These are phyloP conservation scores for Eretmochelys imbricata DNA, from an alignment of 2,113 vertebrate species.

Conservation along the genomic window DNA sequence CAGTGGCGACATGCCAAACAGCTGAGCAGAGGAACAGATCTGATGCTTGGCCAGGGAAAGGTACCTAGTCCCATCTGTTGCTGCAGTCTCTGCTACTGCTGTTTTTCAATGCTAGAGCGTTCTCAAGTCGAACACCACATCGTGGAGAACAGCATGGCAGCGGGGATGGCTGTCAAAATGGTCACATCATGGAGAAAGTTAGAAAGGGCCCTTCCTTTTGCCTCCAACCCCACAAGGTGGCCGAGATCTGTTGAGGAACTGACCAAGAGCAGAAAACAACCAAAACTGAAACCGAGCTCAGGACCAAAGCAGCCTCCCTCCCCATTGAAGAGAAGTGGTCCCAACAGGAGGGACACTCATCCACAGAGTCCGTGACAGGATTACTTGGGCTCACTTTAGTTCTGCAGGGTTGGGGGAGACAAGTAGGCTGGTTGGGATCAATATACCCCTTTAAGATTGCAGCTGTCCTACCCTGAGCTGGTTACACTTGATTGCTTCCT, in stretches of 20 bases:
- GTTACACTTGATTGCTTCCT: neutral
- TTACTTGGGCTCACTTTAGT: neutral
- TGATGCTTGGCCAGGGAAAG: constrained; percentile 35
- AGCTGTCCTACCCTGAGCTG: neutral
- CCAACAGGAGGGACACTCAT: neutral
- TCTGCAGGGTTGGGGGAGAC: neutral
- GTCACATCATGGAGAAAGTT: neutral
- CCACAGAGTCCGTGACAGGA: neutral
- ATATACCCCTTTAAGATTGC: neutral
- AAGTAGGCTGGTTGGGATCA: neutral
- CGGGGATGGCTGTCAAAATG: neutral
- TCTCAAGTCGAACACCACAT: neutral
- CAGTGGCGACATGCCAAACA: constrained; percentile 5
- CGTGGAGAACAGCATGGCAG: neutral
- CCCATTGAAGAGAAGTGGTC: neutral
- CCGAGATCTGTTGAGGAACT: neutral
- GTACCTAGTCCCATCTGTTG: constrained; percentile 53
- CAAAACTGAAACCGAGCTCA: neutral
- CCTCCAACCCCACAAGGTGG: neutral
- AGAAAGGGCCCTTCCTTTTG: neutral
- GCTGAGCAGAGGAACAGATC: constrained; percentile 33
- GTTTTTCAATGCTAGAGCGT: neutral
- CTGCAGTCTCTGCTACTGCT: constrained; percentile 35
- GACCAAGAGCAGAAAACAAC: neutral
- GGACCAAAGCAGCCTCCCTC: neutral